Percentiles rank a stretch among this genome's conserved stretches.
These are phyloP conservation scores for Grammomys dolichurus DNA, from an alignment of 2,113 vertebrate genomes.

Conservation along the genomic window DNA sequence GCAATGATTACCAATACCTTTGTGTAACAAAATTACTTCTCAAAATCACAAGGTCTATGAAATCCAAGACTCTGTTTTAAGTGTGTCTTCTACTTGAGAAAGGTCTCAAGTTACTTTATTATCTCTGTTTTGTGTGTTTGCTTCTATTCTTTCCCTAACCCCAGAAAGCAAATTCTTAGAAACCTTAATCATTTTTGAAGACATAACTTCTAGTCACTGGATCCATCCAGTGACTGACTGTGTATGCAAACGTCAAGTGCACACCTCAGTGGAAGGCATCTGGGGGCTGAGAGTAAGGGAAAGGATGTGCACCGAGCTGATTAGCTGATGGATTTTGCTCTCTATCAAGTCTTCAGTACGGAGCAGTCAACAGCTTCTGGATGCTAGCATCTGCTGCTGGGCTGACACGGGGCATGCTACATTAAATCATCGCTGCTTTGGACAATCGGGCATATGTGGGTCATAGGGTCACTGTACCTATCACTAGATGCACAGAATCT, in stretches of 20 bases:
- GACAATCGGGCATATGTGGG: slow-evolving; percentile 35
- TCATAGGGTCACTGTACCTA: slow-evolving; percentile 6
- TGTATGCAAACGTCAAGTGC: slow-evolving; percentile 45
- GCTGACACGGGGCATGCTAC: neutral
- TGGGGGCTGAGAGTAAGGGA: neutral
- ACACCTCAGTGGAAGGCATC: neutral
- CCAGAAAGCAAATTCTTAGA: slow-evolving; percentile 24
- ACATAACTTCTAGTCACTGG: neutral
- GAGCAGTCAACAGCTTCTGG: slow-evolving; percentile 57
- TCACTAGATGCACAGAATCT: neutral
- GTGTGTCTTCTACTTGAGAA: neutral
- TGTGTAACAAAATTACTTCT: slow-evolving; percentile 52
- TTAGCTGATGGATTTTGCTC: neutral
- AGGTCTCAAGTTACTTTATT: slow-evolving; percentile 9
- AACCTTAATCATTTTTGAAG: slow-evolving; percentile 14
- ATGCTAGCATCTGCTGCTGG: slow-evolving; percentile 40
- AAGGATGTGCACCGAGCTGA: neutral
- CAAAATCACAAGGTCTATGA: slow-evolving; percentile 42
- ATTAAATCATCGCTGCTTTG: slow-evolving; percentile 30
- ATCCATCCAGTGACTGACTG: neutral
- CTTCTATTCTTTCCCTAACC: neutral
- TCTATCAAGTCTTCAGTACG: slow-evolving; percentile 5
- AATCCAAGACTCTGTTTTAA: slow-evolving; percentile 2
- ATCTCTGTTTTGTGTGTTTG: neutral
- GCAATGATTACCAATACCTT: slow-evolving; percentile 51